A percentile compares a stretch with the other conserved stretches of the same genome.
Conservation (phyloP, 1,140 invertebrate genomes). For the Cotesia glomerata region DNA sequence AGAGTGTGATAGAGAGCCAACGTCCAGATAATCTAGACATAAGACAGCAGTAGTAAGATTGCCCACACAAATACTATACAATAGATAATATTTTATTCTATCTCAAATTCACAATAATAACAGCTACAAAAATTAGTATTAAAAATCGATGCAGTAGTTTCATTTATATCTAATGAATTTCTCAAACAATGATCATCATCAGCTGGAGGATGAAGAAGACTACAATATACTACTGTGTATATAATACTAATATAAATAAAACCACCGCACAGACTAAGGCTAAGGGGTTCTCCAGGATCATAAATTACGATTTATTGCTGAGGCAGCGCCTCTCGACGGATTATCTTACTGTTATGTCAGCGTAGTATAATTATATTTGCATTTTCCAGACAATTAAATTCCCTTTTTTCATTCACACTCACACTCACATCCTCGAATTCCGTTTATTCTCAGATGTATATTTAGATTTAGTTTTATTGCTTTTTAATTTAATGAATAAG, state of each 20-base stretch:
- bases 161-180: conserved; percentile 41
- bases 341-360: conserved; percentile 62
- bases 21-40: conserved; percentile 27
- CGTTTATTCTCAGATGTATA: no score
- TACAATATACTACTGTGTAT: no score
- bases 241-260: conserved; percentile 35
- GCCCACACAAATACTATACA: neutral
- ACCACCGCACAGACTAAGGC: neutral
- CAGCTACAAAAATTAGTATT: no score
- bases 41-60: neutral
- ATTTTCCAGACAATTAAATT: conserved; percentile 52
- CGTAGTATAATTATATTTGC: conserved; percentile 60
- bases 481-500: no score
- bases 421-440: neutral
- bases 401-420: conserved; percentile 11
- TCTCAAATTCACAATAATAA: conserved; percentile 11
- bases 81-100: neutral
- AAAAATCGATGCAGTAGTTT: no score
- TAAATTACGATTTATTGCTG: conserved; percentile 62
- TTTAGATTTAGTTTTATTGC: no score
- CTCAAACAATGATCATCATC: conserved; percentile 34
- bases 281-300: conserved; percentile 44
- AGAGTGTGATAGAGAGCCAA: no score
- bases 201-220: no score
- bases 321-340: conserved; percentile 57